Conservation (phyloP, 2,888 invertebrate genomes). For the Iphiclides podalirius region DNA sequence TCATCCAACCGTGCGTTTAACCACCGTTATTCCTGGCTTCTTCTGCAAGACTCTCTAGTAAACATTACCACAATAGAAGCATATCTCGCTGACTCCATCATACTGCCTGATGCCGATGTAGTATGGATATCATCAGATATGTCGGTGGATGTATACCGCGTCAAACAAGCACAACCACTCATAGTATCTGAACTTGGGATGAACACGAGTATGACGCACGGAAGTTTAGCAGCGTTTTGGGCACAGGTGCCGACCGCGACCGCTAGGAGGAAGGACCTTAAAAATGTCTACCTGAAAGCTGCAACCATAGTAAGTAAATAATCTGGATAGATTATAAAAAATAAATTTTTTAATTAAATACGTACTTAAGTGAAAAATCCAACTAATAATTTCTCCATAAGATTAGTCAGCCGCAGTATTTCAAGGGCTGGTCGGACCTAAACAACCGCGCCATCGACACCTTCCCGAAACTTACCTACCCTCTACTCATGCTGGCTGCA, state of each 20-base stretch:
- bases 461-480: constrained; percentile 60
- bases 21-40: constrained; percentile 56
- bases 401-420: constrained; percentile 54
- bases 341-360: too few species aligned
- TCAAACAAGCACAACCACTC: constrained; percentile 39
- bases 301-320: constrained; percentile 47
- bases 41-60: constrained; percentile 41
- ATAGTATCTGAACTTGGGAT: constrained; percentile 33
- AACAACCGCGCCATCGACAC: constrained; percentile 57
- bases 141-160: constrained; percentile 52
- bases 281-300: constrained; percentile 45
- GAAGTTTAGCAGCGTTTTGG: constrained; percentile 40
- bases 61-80: constrained; percentile 35
- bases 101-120: constrained; percentile 62
- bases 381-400: too few species aligned
- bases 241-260: constrained; percentile 41
- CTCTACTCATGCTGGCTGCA: constrained; percentile 55
- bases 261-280: constrained; percentile 48
- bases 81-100: constrained; percentile 33
- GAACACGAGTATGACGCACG: constrained; percentile 24
- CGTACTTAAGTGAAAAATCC: too few species aligned
- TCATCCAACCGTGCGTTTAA: constrained; percentile 53
- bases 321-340: too few species aligned
- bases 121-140: constrained; percentile 42
- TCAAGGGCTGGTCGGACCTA: constrained; percentile 59